A percentile compares a stretch with the other conserved stretches of the same genome.
Conservation (phyloP, 2,888 invertebrate genomes). For the Sphaerophoria rueppellii region DNA sequence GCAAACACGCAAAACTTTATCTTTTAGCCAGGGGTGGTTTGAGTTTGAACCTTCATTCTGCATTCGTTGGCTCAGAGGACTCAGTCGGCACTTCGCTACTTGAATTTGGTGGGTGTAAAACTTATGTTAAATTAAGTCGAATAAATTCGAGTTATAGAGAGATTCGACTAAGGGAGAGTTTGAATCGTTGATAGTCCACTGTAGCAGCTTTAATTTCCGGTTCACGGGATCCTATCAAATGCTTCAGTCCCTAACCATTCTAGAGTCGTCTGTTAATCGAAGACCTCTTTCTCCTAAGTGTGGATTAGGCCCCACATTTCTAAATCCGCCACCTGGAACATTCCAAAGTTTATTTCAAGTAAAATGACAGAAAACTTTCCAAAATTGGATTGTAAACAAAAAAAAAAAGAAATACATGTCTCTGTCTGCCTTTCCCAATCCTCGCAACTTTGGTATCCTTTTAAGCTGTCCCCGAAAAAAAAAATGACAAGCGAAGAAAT, state of each 20-base stretch:
- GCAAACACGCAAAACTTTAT: constrained; percentile 58
- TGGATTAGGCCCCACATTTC: neutral
- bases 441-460: constrained; percentile 10
- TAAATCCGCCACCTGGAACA: neutral
- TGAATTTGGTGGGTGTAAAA: no score
- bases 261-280: neutral
- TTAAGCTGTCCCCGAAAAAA: constrained; percentile 4
- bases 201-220: no score
- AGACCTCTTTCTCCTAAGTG: neutral
- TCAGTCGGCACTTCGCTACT: no score
- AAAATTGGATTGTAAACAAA: neutral
- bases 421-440: constrained; percentile 1
- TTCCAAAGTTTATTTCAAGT: neutral
- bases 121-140: no score
- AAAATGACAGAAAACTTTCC: constrained; percentile 16
- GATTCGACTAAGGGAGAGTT: no score
- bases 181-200: no score
- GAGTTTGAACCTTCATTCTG: neutral
- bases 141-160: no score
- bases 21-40: constrained; percentile 15
- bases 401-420: constrained; percentile 19
- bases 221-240: no score
- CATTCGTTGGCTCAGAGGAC: no score
- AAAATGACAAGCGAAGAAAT: constrained; percentile 63
- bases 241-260: no score